Evolutionary conservation across 1,140 invertebrate species (phyloP), one percentile per base, ranked within the genome.

Genomic region (Brachionus rubens): DNA sequence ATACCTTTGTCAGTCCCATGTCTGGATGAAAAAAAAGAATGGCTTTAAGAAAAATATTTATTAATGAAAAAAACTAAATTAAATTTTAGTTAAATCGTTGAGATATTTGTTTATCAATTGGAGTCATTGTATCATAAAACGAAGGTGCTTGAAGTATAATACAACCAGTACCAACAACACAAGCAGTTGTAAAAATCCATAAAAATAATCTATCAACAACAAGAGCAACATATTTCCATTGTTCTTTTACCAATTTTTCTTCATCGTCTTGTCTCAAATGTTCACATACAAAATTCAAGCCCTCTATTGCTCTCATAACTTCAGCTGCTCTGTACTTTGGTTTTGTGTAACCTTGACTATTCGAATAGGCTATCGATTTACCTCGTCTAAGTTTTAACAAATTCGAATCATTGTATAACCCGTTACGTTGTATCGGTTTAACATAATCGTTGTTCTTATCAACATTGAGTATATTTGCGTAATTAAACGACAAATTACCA

Each of bases 181-280:
- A 84, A 16, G 84, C 82, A 4, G 81, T 82, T 14, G 83, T 84
- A 78, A 86, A 86, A 52, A 85, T 83, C 82, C 82, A 85, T 46
- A 86, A 79, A 79, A 86, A 86, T 21, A 86, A 76, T 40, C 85
- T 77, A 76, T 86, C 84, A 82, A 99, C 87, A 19, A 79, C 78
- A 14, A 79, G 36, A n/a, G 78, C 78, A 9, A 79, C 75, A 72
- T 79, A 79, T 52, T 79, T 79, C 78, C 78, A 79, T 59, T 54
- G 24, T 12, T 54, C 52, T 40, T 19, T 59, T n/a, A 79, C 78
- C 52, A 75, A 52, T 62, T 78, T 77, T 36, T 56, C 77, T 85
- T 92, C 92, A 82, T 96, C 93, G 50, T 91, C 91, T 82, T 95
- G 91, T 85, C 94, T 94, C 79, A 98, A 94, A 84, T 98, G 94